Base-by-base conservation (phyloP, 2,113 vertebrate genomes). In the Nesoenas mayeri region DNA sequence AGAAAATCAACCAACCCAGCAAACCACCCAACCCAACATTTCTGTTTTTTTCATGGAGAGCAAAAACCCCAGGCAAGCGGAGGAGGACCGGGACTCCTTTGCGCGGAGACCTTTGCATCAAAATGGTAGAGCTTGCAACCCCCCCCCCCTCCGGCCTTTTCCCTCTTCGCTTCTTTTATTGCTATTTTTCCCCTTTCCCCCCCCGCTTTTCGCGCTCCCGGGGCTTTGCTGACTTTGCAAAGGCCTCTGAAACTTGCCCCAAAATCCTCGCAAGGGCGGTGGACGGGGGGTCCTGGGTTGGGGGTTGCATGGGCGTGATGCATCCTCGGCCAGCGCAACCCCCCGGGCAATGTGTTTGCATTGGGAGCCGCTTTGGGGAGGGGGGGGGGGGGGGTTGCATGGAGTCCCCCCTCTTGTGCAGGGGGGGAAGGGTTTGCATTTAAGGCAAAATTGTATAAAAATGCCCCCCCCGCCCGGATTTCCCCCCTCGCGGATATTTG, bases 41-140 rank as follows among this genome's bases (percentile, higher is more conserved):
- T 80, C 79, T 88, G 53, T 75, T 74, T 83, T 94, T 98, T 98
- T 98, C 97, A 98, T 98, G 98, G 98, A 98, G 98, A 97, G 89
- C 97, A 94, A 91, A 96, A 95, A 97, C 97, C 97, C 93, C 97
- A 92, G 93, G 85, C 80, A 92, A 91, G 96, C 96, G 98, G 98
- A 98, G 97, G 98, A 98, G 97, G 97, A 97, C 72, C 96, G 93
- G 97, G 97, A 98, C 98, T 98, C 98, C 97, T 96, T 94, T 73
- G 97, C 97, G 98, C 98, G 92, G 97, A 96, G 97, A 97, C 96
- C 97, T 97, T 97, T 88, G 97, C 98, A 98, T 98, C 98, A 98
- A 98, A 98, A 99, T 98, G 98, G 98, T 98, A 97, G 90, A 93
- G 95, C 88, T 92, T 95, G 92, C 80, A 75, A 12, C 3, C 32